Base-by-base conservation (phyloP, 1,140 invertebrate genomes). In the Bombus balteatus region DNA sequence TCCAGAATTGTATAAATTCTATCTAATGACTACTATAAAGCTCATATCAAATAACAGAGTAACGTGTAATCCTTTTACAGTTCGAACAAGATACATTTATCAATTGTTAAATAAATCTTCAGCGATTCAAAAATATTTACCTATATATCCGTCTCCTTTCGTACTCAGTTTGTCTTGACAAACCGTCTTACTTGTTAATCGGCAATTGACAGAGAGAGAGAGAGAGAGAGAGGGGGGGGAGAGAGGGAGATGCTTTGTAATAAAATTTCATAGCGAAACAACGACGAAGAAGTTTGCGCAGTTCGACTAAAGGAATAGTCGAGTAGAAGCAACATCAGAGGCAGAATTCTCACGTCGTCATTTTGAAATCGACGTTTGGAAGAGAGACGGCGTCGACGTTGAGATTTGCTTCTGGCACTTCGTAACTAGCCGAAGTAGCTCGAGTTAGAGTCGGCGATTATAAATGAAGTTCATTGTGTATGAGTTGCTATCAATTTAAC, bases 401-500 rank as follows among this genome's bases (percentile, higher is more conserved):
- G 89, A 87, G 88, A 90, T 85, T 90, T 87, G 90, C 90, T 86
- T 84, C 79, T 90, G 86, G 70, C 91, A 90, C 93, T 92, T 94
- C 92, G 91, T 91, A 91, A 94, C 87, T 83, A 89, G 84, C 89
- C 87, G 88, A 87, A 89, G 88, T 89, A 88, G 84, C 91, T 91
- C 91, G 89, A 93, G 91, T 93, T 93, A 93, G 87, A 91, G 86
- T 81, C 91, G 87, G 83, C 92, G 91, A 95, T 94, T 93, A 92
- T 94, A 94, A 95, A 94, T 94, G 93, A 92, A 92, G 90, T 91
- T 94, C 93, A 95, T 95, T 95, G 94, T 95, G 89, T 91, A 93
- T 92, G 94, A 94, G 94, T 95, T 95, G 93, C 93, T 93, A 93
- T 92, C 94, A 94, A 94, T 95, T 95, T 94, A 94, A 94, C 89